A percentile compares a stretch with the other conserved stretches of the same genome.
Conservation (phyloP, 2,113 vertebrate genomes). For the Brachyhypopomus gauderio region DNA sequence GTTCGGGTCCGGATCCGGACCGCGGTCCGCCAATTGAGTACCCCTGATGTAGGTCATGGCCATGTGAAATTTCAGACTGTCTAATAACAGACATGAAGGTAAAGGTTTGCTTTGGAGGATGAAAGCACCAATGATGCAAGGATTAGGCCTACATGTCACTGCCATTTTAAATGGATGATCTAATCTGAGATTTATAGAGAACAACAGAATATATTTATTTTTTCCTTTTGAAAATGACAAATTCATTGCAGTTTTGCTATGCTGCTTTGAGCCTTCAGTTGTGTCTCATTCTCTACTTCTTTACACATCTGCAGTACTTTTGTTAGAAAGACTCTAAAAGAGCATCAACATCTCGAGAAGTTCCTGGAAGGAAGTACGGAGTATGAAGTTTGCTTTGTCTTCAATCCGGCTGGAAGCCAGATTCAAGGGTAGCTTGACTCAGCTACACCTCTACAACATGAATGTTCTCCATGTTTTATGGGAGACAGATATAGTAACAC, state of each 20-base stretch:
- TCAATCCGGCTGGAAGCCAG: too few relatives aligned
- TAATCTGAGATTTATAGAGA: constrained; percentile 5
- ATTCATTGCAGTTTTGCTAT: background rate
- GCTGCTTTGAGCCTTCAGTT: background rate
- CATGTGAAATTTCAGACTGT: constrained; percentile 43
- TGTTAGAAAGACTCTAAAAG: background rate
- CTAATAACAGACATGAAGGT: constrained; percentile 32
- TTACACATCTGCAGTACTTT: background rate
- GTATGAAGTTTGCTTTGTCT: background rate
- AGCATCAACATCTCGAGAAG: background rate
- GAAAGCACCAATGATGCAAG: background rate
- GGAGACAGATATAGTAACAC: background rate
- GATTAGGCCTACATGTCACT: constrained; percentile 29
- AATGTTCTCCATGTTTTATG: background rate
- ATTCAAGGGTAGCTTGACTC: background rate
- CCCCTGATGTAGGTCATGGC: constrained; percentile 13
- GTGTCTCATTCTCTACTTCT: background rate
- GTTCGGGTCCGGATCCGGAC: too few relatives aligned
- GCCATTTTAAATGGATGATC: constrained; percentile 24
- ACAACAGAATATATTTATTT: background rate
- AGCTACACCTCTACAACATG: background rate
- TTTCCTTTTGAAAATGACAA: too few relatives aligned
- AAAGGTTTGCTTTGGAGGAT: constrained; percentile 20
- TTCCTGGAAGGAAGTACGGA: background rate
- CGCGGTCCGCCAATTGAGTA: too few relatives aligned